Evolutionary conservation across 2,888 invertebrate species (phyloP), one percentile per base, ranked within the genome.

Genomic region (Cylindroiulus punctatus): DNA sequence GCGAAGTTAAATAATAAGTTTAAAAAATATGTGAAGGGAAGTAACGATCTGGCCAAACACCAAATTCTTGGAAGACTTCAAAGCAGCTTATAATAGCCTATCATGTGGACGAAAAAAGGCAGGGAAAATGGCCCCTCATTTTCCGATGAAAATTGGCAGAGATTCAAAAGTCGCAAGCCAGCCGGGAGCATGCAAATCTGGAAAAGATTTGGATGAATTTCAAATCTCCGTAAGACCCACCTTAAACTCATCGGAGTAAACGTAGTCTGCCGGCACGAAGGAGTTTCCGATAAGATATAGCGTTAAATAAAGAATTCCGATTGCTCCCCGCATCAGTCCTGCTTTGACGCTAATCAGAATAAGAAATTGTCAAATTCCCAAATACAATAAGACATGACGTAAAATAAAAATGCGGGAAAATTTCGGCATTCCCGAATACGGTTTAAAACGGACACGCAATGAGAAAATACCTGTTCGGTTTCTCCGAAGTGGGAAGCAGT

Each of bases 211-310:
- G 76, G 17, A 14, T 26, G 8, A 76, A 30, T 14, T 8, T 30
- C 26, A 76, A 30, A 76, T 26, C 76, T 10, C 14, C 30, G 14
- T 14, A 12, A 30, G 30, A 76, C 90, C 90, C 90, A 92, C 92
- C 88, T 90, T 88, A 89, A 91, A 93, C 30, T 90, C 90, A 7
- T 89, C 88, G 4, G 92, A 90, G 30, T 95, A 90, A 88, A 98
- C 92, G 90, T 94, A 96, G 12, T 94, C 93, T 90, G 96, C 95
- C 10, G 94, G 94, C 85, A 97, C 93, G 88, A 93, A 93, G 5
- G 92, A 90, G 88, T 94, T 93, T 87, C 96, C 95, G 82, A 95
- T 89, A 92, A 97, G 96, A 89, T 94, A 96, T 1, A 96, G 90
- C 0, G 91, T 90, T 87, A 97, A 92, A 90, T 97, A 98, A 0